Conservation (phyloP, 2,113 vertebrate genomes). For the human (Homo sapiens) region GRCh38 chr2:86084501-86085000, state of each 20-base stretch:
- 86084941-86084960: not conserved
- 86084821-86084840: not conserved
- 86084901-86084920: not conserved
- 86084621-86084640: not conserved
- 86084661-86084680: not conserved
- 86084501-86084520: not conserved
- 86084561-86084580: not conserved
- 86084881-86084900: not conserved
- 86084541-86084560: not conserved
- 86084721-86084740: too few species aligned
- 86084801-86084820: constrained; percentile 5
- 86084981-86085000: too few species aligned
- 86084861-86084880: not conserved
- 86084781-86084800: not conserved
- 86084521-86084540: not conserved
- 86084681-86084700: too few species aligned
- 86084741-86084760: too few species aligned
- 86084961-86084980: not conserved
- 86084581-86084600: not conserved
- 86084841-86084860: not conserved
- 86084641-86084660: not conserved
- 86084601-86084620: not conserved
- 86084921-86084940: not conserved
- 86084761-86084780: too few species aligned
- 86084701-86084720: too few species aligned